phyloP scores from a whole-genome alignment of 2,888 invertebrate species.

The Chironomus riparius region DNA sequence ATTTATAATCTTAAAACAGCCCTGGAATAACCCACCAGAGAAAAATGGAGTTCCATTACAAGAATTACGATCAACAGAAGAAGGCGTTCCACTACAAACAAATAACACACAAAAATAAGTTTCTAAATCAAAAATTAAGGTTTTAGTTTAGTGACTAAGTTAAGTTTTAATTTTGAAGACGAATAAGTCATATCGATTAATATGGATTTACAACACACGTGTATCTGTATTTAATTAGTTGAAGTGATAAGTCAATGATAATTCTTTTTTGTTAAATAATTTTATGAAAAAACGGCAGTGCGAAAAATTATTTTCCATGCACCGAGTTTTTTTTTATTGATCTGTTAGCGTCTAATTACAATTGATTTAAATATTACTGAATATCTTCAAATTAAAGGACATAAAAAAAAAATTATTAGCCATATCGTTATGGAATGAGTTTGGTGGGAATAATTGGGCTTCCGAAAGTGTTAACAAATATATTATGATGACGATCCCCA shows the following conservation, averaged over 20 bases:
- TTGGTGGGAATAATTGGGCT: too few relatives aligned
- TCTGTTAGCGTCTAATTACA: conserved; percentile 5
- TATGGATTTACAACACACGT: neutral
- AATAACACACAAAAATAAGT: conserved; percentile 27
- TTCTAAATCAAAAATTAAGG: neutral
- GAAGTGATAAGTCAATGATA: neutral
- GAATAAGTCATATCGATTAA: conserved; percentile 19
- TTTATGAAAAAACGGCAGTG: neutral
- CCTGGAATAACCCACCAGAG: conserved; percentile 42
- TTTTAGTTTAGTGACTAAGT: neutral
- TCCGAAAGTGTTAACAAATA: too few relatives aligned
- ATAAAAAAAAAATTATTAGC: too few relatives aligned
- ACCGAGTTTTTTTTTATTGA: neutral
- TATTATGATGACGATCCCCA: too few relatives aligned
- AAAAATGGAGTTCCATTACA: neutral
- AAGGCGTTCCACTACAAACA: conserved; percentile 41
- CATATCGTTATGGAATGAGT: too few relatives aligned
- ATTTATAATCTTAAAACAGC: neutral
- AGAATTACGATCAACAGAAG: conserved; percentile 33
- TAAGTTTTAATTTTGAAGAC: neutral
- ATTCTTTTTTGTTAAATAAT: neutral
- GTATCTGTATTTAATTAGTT: neutral
- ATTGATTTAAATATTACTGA: too few relatives aligned
- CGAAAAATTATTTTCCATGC: neutral
- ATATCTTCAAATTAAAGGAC: too few relatives aligned